These are phyloP conservation scores for Lingula anatina DNA, from an alignment of 2,888 invertebrate genomes.

Conservation along the genomic window DNA sequence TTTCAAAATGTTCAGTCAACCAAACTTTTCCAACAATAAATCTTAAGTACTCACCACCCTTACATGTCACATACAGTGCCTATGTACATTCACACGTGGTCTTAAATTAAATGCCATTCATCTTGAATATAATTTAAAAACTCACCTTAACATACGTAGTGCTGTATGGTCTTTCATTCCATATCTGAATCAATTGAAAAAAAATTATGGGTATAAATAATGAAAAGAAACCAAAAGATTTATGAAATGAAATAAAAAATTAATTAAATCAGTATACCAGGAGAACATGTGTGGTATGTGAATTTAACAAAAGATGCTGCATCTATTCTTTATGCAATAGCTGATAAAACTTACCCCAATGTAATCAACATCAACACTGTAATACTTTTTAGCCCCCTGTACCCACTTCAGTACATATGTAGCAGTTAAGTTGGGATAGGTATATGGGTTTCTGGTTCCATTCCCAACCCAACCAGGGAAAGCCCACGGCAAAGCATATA, in stretches of 20 bases:
- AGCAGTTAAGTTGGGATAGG: slow-evolving; percentile 12
- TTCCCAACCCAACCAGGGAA: slow-evolving; percentile 35
- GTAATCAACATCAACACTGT: slow-evolving; percentile 31
- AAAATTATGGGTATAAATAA: background rate
- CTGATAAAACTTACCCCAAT: slow-evolving; percentile 31
- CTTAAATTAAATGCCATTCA: too few relatives aligned
- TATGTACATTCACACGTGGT: too few relatives aligned
- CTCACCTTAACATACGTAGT: too few relatives aligned
- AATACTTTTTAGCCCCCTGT: slow-evolving; percentile 22
- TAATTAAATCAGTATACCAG: background rate
- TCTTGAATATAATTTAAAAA: too few relatives aligned
- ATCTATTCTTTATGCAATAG: too few relatives aligned
- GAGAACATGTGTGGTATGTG: slow-evolving; percentile 3
- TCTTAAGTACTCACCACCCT: too few relatives aligned
- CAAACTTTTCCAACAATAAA: too few relatives aligned
- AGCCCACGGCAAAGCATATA: slow-evolving; percentile 36
- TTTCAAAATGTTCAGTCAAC: too few relatives aligned
- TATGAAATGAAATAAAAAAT: background rate
- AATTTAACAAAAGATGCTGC: background rate
- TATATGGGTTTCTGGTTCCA: slow-evolving; percentile 18
- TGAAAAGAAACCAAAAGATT: background rate
- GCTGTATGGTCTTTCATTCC: too few relatives aligned
- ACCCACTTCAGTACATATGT: slow-evolving; percentile 37
- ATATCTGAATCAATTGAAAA: slow-evolving; percentile 26
- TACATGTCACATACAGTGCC: too few relatives aligned